Conservation (phyloP, 2,113 vertebrate species). For the Pycnonotus jocosus region DNA sequence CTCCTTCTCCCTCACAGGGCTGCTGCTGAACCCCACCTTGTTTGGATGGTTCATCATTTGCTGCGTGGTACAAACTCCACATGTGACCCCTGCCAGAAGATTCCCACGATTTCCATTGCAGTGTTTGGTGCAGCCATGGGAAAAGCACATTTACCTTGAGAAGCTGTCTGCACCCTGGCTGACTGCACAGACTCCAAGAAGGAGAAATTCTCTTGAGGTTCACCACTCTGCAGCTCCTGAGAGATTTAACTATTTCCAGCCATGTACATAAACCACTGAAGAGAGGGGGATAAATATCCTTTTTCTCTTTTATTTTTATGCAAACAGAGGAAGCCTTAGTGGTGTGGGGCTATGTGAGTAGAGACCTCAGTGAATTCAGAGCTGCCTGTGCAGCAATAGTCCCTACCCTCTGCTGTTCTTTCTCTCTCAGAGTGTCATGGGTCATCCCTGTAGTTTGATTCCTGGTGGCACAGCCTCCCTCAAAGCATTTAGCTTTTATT, state of each 20-base stretch:
- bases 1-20: neutral
- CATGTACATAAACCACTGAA: neutral
- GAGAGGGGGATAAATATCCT: neutral
- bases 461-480: neutral
- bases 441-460: no score
- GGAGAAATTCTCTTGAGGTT: neutral
- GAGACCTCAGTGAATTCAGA: neutral
- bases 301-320: no score
- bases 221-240: neutral
- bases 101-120: neutral
- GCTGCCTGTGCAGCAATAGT: neutral
- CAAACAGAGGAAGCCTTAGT: no score
- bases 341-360: neutral
- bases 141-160: neutral
- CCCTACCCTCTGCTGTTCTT: neutral
- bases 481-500: neutral
- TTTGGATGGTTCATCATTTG: neutral
- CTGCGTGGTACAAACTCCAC: neutral
- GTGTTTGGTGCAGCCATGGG: neutral
- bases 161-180: neutral
- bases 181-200: neutral
- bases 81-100: neutral
- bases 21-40: neutral
- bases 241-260: neutral
- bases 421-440: neutral